Percentiles rank a stretch among this genome's conserved stretches.
Conservation (phyloP, 1,140 invertebrate species). For the Lanistes nyassanus region DNA sequence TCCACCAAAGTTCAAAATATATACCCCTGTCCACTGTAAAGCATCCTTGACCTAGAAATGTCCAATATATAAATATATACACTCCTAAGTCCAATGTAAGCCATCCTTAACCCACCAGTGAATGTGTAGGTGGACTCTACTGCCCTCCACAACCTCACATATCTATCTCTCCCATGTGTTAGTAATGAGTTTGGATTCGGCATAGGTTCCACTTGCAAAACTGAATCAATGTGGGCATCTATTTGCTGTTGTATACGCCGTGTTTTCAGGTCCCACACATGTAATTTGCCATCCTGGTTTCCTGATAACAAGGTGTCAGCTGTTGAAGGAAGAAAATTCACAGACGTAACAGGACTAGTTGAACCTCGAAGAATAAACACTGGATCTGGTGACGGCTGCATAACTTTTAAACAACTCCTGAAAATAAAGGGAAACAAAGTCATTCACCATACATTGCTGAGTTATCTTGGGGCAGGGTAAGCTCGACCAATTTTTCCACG, state of each 20-base stretch:
- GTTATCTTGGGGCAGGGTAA: too few species aligned
- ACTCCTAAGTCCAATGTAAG: neutral
- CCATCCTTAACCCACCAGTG: neutral
- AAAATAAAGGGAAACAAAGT: too few species aligned
- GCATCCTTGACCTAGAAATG: too few species aligned
- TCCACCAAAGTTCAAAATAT: too few species aligned
- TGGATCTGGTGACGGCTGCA: slow-evolving; percentile 23
- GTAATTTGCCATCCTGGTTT: slow-evolving; percentile 15
- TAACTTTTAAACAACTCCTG: neutral
- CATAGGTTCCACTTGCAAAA: slow-evolving; percentile 7
- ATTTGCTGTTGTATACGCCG: slow-evolving; percentile 6
- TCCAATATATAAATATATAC: too few species aligned
- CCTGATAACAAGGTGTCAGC: slow-evolving; percentile 15
- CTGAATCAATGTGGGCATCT: slow-evolving; percentile 22
- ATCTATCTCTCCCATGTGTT: slow-evolving; percentile 41
- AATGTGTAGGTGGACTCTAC: neutral
- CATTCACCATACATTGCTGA: too few species aligned
- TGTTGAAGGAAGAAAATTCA: neutral
- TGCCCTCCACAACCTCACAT: slow-evolving; percentile 31
- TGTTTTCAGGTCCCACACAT: slow-evolving; percentile 20
- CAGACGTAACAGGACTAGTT: slow-evolving; percentile 20
- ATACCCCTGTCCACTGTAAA: too few species aligned
- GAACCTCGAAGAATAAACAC: slow-evolving; percentile 24
- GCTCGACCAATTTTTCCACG: too few species aligned
- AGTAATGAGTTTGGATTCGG: slow-evolving; percentile 10